These are phyloP conservation scores for Morone chrysops DNA, from an alignment of 2,113 vertebrate species.

Conservation along the genomic window DNA sequence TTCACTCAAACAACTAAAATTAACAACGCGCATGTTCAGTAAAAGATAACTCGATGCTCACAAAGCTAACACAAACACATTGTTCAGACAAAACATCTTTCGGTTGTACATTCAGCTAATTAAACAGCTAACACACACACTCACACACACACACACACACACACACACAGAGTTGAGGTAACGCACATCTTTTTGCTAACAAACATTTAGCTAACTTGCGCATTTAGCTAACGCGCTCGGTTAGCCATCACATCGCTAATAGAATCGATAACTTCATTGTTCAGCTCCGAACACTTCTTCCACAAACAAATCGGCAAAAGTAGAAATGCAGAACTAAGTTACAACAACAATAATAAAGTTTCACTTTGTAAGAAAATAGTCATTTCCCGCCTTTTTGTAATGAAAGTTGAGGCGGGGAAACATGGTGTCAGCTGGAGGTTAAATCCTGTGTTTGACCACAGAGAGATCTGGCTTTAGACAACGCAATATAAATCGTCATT, in stretches of 20 bases:
- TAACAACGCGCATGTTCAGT: not conserved
- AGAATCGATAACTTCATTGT: constrained; percentile 63
- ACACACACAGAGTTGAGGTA: constrained; percentile 42
- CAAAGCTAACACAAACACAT: not conserved
- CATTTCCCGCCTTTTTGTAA: constrained; percentile 18
- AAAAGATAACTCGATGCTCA: constrained; percentile 1
- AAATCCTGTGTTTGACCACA: constrained; percentile 65
- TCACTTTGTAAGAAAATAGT: constrained; percentile 63
- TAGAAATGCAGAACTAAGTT: constrained; percentile 59
- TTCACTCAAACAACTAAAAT: not conserved
- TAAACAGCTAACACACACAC: not conserved
- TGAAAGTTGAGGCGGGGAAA: constrained; percentile 42
- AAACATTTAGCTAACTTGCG: not conserved
- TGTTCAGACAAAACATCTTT: not conserved
- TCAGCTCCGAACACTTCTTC: constrained; percentile 51
- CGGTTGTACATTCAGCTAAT: constrained; percentile 7
- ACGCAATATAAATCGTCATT: constrained; percentile 71
- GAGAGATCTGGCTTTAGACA: constrained; percentile 75
- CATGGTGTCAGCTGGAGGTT: constrained; percentile 39
- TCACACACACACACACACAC: not conserved
- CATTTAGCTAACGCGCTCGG: constrained; percentile 15
- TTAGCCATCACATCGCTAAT: constrained; percentile 22
- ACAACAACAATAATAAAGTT: constrained; percentile 62
- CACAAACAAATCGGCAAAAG: constrained; percentile 52
- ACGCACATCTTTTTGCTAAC: constrained; percentile 29